Percentiles rank a stretch among this genome's conserved stretches.
Evolutionary conservation across 2,888 invertebrate genomes (phyloP).

Genomic region (Plagodis dolabraria): DNA sequence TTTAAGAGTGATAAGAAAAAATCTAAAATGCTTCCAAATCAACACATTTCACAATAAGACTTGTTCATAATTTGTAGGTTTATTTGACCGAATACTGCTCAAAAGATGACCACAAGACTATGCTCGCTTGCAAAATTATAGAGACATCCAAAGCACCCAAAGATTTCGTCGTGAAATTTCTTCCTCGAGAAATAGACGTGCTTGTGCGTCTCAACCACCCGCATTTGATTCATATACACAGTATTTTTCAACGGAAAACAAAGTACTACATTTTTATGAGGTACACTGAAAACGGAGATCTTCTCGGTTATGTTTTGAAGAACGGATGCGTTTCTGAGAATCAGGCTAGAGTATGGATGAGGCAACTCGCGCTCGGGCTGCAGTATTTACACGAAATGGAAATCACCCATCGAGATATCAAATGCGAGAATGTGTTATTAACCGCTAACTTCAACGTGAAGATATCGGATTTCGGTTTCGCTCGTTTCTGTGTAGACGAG

Average conservation of each 20-base stretch:
- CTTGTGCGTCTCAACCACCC: slow-evolving; percentile 90
- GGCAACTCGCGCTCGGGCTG: slow-evolving; percentile 88
- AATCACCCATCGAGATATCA: slow-evolving; percentile 91
- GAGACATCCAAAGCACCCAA: slow-evolving; percentile 89
- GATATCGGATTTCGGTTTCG: slow-evolving; percentile 93
- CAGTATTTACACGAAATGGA: slow-evolving; percentile 90
- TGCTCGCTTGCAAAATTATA: slow-evolving; percentile 90
- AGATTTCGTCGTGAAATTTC: slow-evolving; percentile 91
- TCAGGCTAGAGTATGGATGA: slow-evolving; percentile 89
- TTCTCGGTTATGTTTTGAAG: slow-evolving; percentile 88
- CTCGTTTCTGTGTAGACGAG: slow-evolving; percentile 77
- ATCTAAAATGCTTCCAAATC: too few species aligned
- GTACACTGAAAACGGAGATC: slow-evolving; percentile 90
- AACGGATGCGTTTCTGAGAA: slow-evolving; percentile 88
- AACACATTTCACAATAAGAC: too few species aligned
- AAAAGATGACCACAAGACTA: slow-evolving; percentile 61
- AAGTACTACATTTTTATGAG: slow-evolving; percentile 93
- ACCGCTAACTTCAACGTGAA: slow-evolving; percentile 91
- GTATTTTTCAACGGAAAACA: slow-evolving; percentile 88
- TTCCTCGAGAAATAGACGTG: slow-evolving; percentile 93
- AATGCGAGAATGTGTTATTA: slow-evolving; percentile 92
- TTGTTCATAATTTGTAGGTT: slow-evolving; percentile 50
- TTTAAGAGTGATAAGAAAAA: too few species aligned
- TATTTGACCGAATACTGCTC: slow-evolving; percentile 67
- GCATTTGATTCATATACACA: slow-evolving; percentile 91